Conservation (phyloP, 2,888 invertebrate species). For the Caenorhabditis parvicauda region DNA sequence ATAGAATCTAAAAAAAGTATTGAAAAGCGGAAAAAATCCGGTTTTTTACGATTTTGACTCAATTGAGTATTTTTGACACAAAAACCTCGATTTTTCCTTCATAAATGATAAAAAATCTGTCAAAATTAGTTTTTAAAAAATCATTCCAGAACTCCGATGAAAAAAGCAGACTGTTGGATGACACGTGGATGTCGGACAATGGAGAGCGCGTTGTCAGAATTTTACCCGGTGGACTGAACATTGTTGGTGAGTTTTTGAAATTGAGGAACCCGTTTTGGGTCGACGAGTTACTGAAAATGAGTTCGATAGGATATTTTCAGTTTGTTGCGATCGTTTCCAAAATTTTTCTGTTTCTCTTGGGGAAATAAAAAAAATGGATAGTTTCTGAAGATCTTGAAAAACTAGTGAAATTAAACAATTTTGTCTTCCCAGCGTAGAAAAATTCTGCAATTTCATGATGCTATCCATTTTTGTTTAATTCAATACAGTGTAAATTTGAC, state of each 20-base stretch:
- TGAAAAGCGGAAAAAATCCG: slow-evolving; percentile 2
- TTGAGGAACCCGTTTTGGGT: neutral
- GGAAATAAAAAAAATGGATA: too few species aligned
- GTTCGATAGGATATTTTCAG: too few species aligned
- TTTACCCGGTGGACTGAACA: slow-evolving; percentile 40
- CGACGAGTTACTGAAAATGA: too few species aligned
- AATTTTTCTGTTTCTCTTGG: too few species aligned
- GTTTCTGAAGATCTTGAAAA: too few species aligned
- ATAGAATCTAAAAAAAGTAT: neutral
- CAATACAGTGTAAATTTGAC: too few species aligned
- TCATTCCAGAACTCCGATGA: slow-evolving; percentile 12
- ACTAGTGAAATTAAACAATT: too few species aligned
- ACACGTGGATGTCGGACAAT: slow-evolving; percentile 40
- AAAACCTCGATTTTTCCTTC: neutral
- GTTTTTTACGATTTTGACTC: slow-evolving; percentile 3
- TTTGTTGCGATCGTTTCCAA: too few species aligned
- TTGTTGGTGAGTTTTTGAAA: slow-evolving; percentile 24
- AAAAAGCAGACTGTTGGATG: slow-evolving; percentile 27
- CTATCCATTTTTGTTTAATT: too few species aligned
- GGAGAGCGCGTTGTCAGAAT: slow-evolving; percentile 41
- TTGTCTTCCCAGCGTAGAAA: too few species aligned
- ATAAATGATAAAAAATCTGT: neutral
- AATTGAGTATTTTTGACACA: neutral
- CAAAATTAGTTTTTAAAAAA: too few species aligned
- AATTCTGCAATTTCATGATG: too few species aligned